Percentiles rank a stretch among this genome's conserved stretches.
These are phyloP conservation scores for Orchesella cincta DNA, from an alignment of 1,140 invertebrate species.

Conservation along the genomic window DNA sequence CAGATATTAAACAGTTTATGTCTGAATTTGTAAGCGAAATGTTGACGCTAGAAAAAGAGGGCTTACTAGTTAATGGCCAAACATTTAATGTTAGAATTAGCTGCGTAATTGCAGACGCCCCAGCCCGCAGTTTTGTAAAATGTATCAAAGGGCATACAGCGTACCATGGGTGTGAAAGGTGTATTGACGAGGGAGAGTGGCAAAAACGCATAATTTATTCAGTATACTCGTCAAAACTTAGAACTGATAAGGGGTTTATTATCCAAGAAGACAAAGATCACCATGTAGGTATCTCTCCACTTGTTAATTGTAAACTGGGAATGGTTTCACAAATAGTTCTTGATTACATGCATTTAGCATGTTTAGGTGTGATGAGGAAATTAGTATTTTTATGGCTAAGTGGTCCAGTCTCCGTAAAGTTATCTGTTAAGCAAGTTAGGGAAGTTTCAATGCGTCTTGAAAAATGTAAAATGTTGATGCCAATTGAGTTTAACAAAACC, in stretches of 20 bases:
- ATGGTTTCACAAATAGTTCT: slow-evolving; percentile 29
- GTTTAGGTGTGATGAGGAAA: slow-evolving; percentile 37
- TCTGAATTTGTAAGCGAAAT: slow-evolving; percentile 12
- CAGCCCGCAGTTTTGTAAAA: slow-evolving; percentile 39
- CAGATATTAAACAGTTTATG: slow-evolving; percentile 15
- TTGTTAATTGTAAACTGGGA: slow-evolving; percentile 28
- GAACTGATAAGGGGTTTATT: slow-evolving; percentile 32
- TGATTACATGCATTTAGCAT: slow-evolving; percentile 39
- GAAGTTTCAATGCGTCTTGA: neutral
- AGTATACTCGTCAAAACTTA: neutral
- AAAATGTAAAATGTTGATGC: neutral
- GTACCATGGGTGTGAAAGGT: slow-evolving; percentile 40
- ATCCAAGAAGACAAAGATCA: slow-evolving; percentile 18
- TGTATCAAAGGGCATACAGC: slow-evolving; percentile 27
- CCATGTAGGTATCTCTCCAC: slow-evolving; percentile 19
- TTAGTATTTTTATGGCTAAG: slow-evolving; percentile 21
- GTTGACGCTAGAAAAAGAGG: neutral
- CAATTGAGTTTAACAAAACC: slow-evolving; percentile 40
- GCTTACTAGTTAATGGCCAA: neutral
- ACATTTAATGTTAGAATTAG: slow-evolving; percentile 36
- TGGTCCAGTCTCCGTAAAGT: neutral
- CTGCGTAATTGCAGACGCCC: slow-evolving; percentile 38
- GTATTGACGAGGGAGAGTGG: slow-evolving; percentile 31
- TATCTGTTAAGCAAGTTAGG: neutral
- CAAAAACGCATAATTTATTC: slow-evolving; percentile 19